Percentiles rank a stretch among this genome's conserved stretches.
Conservation (phyloP, 2,888 invertebrate species). For the Steromphala cineraria region DNA sequence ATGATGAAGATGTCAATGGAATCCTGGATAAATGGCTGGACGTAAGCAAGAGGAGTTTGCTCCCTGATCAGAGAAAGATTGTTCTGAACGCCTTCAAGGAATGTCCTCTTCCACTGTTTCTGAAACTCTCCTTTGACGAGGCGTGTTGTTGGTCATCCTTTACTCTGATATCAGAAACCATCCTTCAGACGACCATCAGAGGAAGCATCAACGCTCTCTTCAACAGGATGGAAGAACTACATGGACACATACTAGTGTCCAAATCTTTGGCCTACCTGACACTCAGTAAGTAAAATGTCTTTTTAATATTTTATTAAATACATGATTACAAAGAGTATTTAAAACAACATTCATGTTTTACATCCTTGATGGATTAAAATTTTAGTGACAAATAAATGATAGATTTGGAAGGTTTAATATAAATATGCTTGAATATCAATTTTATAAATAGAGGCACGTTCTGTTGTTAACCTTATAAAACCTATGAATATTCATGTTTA, state of each 20-base stretch:
- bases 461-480: too few species aligned
- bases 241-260: slow-evolving; percentile 52
- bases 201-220: slow-evolving; percentile 44
- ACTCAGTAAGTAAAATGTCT: slow-evolving; percentile 29
- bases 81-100: slow-evolving; percentile 35
- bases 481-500: too few species aligned
- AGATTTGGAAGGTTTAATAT: too few species aligned
- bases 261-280: slow-evolving; percentile 59
- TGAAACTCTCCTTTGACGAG: slow-evolving; percentile 56
- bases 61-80: slow-evolving; percentile 33
- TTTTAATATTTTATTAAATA: too few species aligned
- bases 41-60: slow-evolving; percentile 37
- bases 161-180: slow-evolving; percentile 24
- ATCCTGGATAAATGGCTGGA: slow-evolving; percentile 49
- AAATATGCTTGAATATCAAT: too few species aligned
- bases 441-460: too few species aligned
- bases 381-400: too few species aligned
- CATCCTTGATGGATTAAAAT: too few species aligned
- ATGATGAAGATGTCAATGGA: slow-evolving; percentile 34
- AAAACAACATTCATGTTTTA: too few species aligned
- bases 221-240: slow-evolving; percentile 45
- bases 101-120: slow-evolving; percentile 51
- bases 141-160: slow-evolving; percentile 56
- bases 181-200: slow-evolving; percentile 41
- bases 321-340: too few species aligned